Conservation (phyloP, 2,797 vertebrate species). For the Crotalus adamanteus region DNA sequence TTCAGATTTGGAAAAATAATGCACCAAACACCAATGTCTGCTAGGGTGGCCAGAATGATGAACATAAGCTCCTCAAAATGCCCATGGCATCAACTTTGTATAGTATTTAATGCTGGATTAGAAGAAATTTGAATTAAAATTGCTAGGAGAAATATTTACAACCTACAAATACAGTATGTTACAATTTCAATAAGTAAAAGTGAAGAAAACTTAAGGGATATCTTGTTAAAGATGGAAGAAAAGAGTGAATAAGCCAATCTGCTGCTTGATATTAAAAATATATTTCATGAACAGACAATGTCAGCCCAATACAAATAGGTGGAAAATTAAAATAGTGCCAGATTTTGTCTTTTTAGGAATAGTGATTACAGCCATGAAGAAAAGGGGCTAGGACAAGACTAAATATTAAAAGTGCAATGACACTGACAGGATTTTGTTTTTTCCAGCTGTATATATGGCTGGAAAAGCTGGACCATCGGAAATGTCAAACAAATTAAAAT, state of each 20-base stretch:
- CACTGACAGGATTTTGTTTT: neutral
- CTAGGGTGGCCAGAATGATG: neutral
- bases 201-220: neutral
- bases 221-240: neutral
- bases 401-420: neutral
- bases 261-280: neutral
- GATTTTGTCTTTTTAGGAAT: neutral
- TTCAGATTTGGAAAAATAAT: neutral
- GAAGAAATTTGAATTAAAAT: neutral
- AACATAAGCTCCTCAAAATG: neutral
- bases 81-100: neutral
- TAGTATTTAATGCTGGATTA: neutral
- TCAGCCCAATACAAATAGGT: neutral
- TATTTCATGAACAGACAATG: neutral
- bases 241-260: neutral
- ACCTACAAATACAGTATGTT: neutral
- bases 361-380: neutral
- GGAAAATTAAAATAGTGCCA: neutral
- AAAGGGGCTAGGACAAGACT: neutral
- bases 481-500: neutral
- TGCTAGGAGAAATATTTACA: neutral
- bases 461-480: neutral
- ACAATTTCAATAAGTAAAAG: neutral
- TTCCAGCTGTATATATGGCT: neutral
- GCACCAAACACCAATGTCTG: neutral